phyloP scores from a whole-genome alignment of 2,888 invertebrate genomes.

The Eulithis testata region DNA sequence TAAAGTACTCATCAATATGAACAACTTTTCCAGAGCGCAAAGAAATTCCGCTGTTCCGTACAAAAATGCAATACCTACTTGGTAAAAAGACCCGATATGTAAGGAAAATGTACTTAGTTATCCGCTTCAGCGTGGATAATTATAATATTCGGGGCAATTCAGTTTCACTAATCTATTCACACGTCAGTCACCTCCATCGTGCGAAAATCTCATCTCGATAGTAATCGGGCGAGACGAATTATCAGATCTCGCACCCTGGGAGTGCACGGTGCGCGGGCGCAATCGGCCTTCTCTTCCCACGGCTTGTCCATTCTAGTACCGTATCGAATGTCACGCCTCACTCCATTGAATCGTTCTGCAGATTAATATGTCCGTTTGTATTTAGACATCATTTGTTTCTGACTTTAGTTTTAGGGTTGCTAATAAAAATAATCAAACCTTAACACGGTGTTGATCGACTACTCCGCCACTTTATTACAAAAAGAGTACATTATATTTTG shows the following conservation, averaged over 20 bases:
- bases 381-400: conserved; percentile 7
- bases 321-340: conserved; percentile 70
- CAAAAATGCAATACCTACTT: no score
- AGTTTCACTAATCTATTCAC: conserved; percentile 23
- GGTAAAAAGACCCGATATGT: no score
- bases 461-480: no score
- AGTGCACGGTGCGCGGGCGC: conserved; percentile 40
- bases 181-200: conserved; percentile 46
- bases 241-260: conserved; percentile 37
- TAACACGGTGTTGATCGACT: no score
- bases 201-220: conserved; percentile 36
- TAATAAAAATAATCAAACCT: not conserved
- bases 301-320: conserved; percentile 50
- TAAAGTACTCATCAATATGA: no score
- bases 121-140: not conserved
- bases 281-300: conserved; percentile 32
- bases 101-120: no score
- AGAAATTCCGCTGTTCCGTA: no score
- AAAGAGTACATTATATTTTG: no score
- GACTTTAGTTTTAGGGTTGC: not conserved
- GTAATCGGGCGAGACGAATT: conserved; percentile 44
- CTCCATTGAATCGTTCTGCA: conserved; percentile 39
- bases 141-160: not conserved
- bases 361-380: conserved; percentile 17
- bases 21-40: no score